These are phyloP conservation scores for Neofelis nebulosa DNA, from an alignment of 2,113 vertebrate genomes.

Conservation along the genomic window DNA sequence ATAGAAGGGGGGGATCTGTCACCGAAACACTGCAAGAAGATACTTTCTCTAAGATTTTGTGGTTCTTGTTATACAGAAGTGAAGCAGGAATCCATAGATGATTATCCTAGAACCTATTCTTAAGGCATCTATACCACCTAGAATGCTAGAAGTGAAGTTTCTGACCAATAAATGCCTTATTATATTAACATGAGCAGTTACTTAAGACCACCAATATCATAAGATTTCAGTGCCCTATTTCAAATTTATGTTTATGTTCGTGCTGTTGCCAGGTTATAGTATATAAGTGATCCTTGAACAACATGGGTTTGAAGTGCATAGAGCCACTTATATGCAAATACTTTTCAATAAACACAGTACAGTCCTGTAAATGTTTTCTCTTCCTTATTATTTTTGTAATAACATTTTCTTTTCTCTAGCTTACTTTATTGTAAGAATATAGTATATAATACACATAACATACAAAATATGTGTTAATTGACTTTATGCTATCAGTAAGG, in stretches of 20 bases:
- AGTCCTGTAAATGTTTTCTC: background rate
- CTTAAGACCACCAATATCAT: background rate
- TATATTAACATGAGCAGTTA: background rate
- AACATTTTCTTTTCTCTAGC: background rate
- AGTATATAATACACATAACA: background rate
- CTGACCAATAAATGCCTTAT: background rate
- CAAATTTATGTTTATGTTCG: background rate
- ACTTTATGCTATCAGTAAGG: background rate
- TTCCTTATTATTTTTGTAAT: background rate
- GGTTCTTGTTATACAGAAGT: background rate
- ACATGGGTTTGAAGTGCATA: background rate
- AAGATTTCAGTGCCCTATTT: background rate
- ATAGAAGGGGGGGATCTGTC: background rate
- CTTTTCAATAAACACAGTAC: background rate
- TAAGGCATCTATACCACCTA: background rate
- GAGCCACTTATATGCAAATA: background rate
- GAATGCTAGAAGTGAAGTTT: background rate
- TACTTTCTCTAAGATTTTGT: background rate
- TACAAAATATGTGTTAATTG: background rate
- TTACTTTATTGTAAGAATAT: background rate
- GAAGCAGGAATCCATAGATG: background rate
- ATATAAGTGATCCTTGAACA: background rate
- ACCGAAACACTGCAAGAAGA: background rate
- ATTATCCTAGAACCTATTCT: background rate
- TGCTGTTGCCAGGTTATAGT: background rate